phyloP scores from a whole-genome alignment of 2,888 invertebrate genomes.

The Clunio marinus region DNA sequence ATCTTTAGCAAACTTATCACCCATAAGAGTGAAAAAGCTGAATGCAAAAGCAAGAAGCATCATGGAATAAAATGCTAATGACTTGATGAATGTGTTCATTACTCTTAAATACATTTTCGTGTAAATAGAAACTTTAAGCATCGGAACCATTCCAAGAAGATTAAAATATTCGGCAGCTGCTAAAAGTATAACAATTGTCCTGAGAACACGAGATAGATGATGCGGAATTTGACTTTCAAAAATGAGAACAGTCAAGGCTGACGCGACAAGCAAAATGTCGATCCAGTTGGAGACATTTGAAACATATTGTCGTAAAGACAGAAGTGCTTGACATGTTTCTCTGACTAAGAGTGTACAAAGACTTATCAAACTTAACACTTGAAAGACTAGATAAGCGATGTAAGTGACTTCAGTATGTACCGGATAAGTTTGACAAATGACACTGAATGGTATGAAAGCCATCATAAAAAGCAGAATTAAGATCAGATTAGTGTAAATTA shows the following conservation, averaged over 20 bases:
- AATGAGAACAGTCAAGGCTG: slow-evolving; percentile 58
- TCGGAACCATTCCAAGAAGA: slow-evolving; percentile 72
- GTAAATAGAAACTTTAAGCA: slow-evolving; percentile 65
- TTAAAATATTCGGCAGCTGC: slow-evolving; percentile 73
- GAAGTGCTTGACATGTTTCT: slow-evolving; percentile 67
- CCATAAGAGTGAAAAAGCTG: slow-evolving; percentile 74
- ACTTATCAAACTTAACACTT: slow-evolving; percentile 45
- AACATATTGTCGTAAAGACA: slow-evolving; percentile 64
- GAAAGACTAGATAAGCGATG: slow-evolving; percentile 41
- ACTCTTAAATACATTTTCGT: slow-evolving; percentile 81
- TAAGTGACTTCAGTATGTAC: slow-evolving; percentile 49
- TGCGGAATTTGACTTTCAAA: slow-evolving; percentile 54
- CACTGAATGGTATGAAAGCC: slow-evolving; percentile 64
- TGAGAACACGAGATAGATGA: slow-evolving; percentile 54
- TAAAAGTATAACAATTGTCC: slow-evolving; percentile 66
- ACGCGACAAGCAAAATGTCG: slow-evolving; percentile 63
- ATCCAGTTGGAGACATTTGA: slow-evolving; percentile 69
- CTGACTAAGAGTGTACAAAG: slow-evolving; percentile 58
- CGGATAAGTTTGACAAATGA: slow-evolving; percentile 60
- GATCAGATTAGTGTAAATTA: slow-evolving; percentile 68
- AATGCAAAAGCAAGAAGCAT: slow-evolving; percentile 76
- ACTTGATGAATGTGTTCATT: slow-evolving; percentile 73
- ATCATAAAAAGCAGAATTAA: slow-evolving; percentile 67
- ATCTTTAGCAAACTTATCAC: slow-evolving; percentile 49
- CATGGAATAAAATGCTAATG: slow-evolving; percentile 73